Percentiles rank a stretch among this genome's conserved stretches.
Evolutionary conservation across 2,888 invertebrate species (phyloP).

Genomic region (Cheilosia pagana): DNA sequence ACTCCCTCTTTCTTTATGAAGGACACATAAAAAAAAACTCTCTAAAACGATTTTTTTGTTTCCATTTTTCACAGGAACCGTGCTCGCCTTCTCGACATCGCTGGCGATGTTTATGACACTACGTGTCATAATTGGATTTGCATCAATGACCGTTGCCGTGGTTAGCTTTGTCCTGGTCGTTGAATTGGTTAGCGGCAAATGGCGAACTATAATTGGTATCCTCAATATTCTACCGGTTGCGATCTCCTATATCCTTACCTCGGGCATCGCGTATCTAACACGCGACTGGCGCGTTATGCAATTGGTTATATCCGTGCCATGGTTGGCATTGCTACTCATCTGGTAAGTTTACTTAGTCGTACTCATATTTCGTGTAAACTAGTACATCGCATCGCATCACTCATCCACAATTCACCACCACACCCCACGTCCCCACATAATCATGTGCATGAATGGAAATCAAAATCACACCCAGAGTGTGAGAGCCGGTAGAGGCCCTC

Average conservation of each 20-base stretch:
- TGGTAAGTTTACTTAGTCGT: conserved; percentile 83
- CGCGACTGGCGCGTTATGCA: conserved; percentile 85
- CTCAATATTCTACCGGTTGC: conserved; percentile 87
- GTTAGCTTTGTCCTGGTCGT: conserved; percentile 89
- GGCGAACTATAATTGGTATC: conserved; percentile 87
- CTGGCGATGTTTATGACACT: conserved; percentile 85
- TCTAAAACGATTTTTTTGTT: conserved; percentile 3
- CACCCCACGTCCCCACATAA: conserved; percentile 8
- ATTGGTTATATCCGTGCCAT: conserved; percentile 86
- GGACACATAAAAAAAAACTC: not conserved
- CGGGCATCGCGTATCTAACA: conserved; percentile 86
- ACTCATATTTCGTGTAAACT: not conserved
- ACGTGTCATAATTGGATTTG: conserved; percentile 86
- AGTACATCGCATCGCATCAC: conserved; percentile 1
- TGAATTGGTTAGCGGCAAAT: conserved; percentile 87
- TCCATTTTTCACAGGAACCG: conserved; percentile 80
- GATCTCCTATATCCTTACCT: conserved; percentile 85
- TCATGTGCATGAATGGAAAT: conserved; percentile 36
- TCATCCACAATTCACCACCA: conserved; percentile 7
- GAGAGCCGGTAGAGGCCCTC: conserved; percentile 9
- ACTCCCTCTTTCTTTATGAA: no score
- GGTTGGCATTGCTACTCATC: conserved; percentile 84
- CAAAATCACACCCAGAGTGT: conserved; percentile 42
- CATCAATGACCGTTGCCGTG: conserved; percentile 86
- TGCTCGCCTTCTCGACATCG: conserved; percentile 86